phyloP scores from a whole-genome alignment of 2,888 invertebrate genomes.

The Oligia latruncula region DNA sequence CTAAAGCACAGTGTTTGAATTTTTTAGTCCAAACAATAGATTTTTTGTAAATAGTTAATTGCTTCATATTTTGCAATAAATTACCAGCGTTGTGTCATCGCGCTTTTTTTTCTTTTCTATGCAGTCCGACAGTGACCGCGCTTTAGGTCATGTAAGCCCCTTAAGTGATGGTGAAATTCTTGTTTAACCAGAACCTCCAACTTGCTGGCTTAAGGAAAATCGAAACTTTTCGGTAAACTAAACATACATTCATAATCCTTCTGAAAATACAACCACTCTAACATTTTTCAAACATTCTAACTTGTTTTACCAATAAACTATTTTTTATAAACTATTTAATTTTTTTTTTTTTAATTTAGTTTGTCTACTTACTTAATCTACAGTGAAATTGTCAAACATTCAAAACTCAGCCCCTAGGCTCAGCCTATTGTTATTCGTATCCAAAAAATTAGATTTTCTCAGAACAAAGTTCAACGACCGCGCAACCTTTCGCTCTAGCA shows the following conservation, averaged over 20 bases:
- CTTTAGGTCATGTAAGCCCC: too few relatives aligned
- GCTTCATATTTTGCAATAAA: too few relatives aligned
- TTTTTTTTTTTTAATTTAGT: too few relatives aligned
- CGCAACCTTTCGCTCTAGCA: not conserved
- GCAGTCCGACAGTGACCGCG: too few relatives aligned
- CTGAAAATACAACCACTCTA: not conserved
- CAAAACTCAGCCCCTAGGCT: not conserved
- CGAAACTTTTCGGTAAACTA: not conserved
- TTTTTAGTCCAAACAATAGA: too few relatives aligned
- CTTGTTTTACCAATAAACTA: too few relatives aligned
- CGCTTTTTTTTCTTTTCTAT: too few relatives aligned
- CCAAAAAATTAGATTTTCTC: not conserved
- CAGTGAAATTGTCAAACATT: not conserved
- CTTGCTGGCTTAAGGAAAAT: not conserved
- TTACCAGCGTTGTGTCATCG: too few relatives aligned
- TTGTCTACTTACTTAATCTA: not conserved
- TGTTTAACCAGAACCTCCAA: not conserved
- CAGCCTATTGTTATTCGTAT: not conserved
- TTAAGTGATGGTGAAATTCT: not conserved
- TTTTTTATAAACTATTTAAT: too few relatives aligned
- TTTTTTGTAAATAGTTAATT: too few relatives aligned
- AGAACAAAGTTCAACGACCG: conserved; percentile 20
- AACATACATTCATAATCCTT: not conserved
- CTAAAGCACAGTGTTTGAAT: too few relatives aligned
- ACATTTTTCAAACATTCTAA: too few relatives aligned